Conservation (phyloP, 2,113 vertebrate species). For the Oreochromis spilurus region DNA sequence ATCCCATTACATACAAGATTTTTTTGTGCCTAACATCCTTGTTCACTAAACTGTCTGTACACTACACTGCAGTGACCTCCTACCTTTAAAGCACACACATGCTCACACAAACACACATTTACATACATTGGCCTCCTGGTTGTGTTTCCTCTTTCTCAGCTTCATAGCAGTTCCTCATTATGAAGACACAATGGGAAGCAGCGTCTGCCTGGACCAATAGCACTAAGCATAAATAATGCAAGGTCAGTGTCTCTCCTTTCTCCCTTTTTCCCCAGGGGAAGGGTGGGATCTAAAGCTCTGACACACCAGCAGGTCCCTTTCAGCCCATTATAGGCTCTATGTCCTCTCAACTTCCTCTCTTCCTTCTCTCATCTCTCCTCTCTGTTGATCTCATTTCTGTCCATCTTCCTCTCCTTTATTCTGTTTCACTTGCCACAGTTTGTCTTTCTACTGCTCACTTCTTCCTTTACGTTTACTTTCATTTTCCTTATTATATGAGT, state of each 20-base stretch:
- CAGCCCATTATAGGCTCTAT: constrained; percentile 50
- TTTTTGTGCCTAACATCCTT: constrained; percentile 31
- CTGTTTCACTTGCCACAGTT: background rate
- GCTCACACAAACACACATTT: background rate
- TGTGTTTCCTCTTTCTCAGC: constrained; percentile 58
- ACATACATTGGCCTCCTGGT: constrained; percentile 36
- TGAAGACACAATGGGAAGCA: constrained; percentile 74
- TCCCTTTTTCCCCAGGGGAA: constrained; percentile 49
- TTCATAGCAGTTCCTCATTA: constrained; percentile 74
- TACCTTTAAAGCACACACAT: constrained; percentile 12
- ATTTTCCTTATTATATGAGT: background rate
- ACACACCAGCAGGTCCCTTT: constrained; percentile 67
- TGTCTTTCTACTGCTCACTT: background rate
- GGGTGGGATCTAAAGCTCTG: constrained; percentile 57
- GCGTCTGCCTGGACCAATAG: constrained; percentile 71
- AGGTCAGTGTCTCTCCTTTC: constrained; percentile 73
- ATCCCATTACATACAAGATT: constrained; percentile 20
- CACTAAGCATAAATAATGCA: constrained; percentile 77
- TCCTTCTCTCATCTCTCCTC: constrained; percentile 6
- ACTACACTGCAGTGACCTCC: constrained; percentile 29
- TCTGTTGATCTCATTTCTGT: background rate
- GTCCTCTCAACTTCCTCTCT: constrained; percentile 30
- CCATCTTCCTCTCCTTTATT: background rate
- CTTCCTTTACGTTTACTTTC: background rate
- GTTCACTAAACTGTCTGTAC: constrained; percentile 58